Conservation (phyloP, 2,113 vertebrate species). For the Australoheros scitulus region DNA sequence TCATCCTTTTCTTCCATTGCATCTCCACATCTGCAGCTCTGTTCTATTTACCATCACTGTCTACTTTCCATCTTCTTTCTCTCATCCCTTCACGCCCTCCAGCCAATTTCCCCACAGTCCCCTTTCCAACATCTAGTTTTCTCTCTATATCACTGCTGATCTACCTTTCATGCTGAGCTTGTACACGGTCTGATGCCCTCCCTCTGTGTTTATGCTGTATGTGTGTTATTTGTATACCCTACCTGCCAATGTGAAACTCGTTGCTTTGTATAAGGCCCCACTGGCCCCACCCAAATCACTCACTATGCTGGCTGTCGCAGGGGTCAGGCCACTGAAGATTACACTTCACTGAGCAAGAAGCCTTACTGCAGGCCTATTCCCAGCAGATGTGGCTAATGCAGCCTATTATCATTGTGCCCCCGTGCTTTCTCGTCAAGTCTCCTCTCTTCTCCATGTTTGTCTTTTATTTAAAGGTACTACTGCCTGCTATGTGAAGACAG, state of each 20-base stretch:
- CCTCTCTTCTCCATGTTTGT: slow-evolving; percentile 45
- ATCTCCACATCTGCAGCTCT: slow-evolving; percentile 51
- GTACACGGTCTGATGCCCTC: slow-evolving; percentile 68
- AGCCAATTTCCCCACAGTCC: slow-evolving; percentile 71
- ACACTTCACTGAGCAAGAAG: slow-evolving; percentile 68
- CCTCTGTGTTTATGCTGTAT: slow-evolving; percentile 72
- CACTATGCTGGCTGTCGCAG: slow-evolving; percentile 58
- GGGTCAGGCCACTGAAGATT: slow-evolving; percentile 65
- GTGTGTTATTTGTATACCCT: slow-evolving; percentile 75
- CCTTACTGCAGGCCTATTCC: slow-evolving; percentile 62
- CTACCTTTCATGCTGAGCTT: slow-evolving; percentile 70
- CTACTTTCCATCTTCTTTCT: slow-evolving; percentile 53
- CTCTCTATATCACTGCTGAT: slow-evolving; percentile 70
- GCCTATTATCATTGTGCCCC: slow-evolving; percentile 58
- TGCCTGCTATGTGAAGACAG: slow-evolving; percentile 20
- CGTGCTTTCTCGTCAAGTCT: slow-evolving; percentile 39
- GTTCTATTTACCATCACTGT: slow-evolving; percentile 62
- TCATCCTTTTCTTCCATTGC: slow-evolving; percentile 43
- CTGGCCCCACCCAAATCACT: slow-evolving; percentile 69
- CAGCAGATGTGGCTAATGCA: slow-evolving; percentile 65
- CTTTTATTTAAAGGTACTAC: slow-evolving; percentile 48
- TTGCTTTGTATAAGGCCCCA: slow-evolving; percentile 57
- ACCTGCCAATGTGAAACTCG: slow-evolving; percentile 65
- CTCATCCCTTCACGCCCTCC: slow-evolving; percentile 60
- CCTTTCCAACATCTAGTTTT: slow-evolving; percentile 72